These are phyloP conservation scores for Scomber scombrus DNA, from an alignment of 2,113 vertebrate species.

Conservation along the genomic window DNA sequence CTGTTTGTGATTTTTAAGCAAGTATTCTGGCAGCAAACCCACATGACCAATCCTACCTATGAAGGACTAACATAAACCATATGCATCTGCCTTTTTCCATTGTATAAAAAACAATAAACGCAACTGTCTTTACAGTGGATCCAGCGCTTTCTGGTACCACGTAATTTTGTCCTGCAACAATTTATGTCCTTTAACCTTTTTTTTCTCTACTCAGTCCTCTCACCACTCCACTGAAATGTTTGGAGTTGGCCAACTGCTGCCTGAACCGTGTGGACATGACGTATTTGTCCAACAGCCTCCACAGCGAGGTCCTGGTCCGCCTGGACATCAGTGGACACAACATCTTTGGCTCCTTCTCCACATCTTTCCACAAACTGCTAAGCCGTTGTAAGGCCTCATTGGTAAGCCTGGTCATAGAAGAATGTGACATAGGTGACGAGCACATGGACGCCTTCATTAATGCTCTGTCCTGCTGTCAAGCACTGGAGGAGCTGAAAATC, in stretches of 20 bases:
- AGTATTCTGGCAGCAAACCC: too few species aligned
- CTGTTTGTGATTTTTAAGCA: too few species aligned
- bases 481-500: constrained; percentile 89
- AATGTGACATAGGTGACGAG: constrained; percentile 89
- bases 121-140: too few species aligned
- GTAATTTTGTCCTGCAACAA: neutral
- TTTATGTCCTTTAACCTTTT: neutral
- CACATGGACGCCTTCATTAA: constrained; percentile 84
- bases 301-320: constrained; percentile 87
- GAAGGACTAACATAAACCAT: neutral
- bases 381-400: constrained; percentile 86
- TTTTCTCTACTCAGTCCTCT: constrained; percentile 86
- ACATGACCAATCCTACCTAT: too few species aligned
- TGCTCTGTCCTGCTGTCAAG: constrained; percentile 85
- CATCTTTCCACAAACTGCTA: constrained; percentile 90
- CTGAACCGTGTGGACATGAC: constrained; percentile 91
- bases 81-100: neutral
- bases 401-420: constrained; percentile 88
- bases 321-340: constrained; percentile 94
- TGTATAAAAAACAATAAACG: neutral
- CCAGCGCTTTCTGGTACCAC: neutral
- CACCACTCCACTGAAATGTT: constrained; percentile 87
- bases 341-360: constrained; percentile 86
- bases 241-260: constrained; percentile 92
- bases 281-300: constrained; percentile 91